Percentiles rank a stretch among this genome's conserved stretches.
Evolutionary conservation across 2,113 vertebrate genomes (phyloP).

Genomic region (Myrmophylax atrothorax): DNA sequence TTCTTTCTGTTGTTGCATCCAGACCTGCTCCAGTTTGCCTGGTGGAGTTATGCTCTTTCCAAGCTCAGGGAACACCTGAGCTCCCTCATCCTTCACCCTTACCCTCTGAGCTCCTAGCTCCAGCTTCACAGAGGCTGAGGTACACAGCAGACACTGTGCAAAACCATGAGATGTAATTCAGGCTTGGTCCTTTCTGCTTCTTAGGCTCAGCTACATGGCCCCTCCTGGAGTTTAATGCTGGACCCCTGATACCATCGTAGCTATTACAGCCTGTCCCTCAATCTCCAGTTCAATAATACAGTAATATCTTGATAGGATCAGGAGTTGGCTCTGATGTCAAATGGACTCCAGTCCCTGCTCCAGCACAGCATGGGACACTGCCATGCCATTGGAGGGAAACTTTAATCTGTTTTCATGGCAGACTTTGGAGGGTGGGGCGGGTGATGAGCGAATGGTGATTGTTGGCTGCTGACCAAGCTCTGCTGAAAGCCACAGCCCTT

Average conservation of each 20-base stretch:
- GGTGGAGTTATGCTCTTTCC: not conserved
- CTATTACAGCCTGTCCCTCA: conserved; percentile 37
- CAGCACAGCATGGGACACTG: not conserved
- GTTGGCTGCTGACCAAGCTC: conserved; percentile 19
- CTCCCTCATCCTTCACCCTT: not conserved
- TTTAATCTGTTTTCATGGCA: not conserved
- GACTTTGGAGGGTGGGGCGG: not conserved
- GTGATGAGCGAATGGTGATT: not conserved
- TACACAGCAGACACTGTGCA: not conserved
- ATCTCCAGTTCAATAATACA: conserved; percentile 11
- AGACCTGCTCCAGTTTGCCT: not conserved
- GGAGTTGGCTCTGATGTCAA: conserved; percentile 12
- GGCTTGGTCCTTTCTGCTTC: not conserved
- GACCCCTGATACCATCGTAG: not conserved
- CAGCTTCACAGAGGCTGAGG: not conserved
- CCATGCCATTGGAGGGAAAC: not conserved
- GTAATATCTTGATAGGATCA: conserved; percentile 36
- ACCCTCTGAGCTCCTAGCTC: not conserved
- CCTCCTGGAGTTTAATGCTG: not conserved
- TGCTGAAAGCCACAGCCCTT: not conserved
- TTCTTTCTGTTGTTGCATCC: not conserved
- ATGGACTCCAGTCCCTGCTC: conserved; percentile 5
- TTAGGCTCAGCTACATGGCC: not conserved
- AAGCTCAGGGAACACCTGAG: not conserved
- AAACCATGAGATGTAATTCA: not conserved